phyloP scores from a whole-genome alignment of 1,140 invertebrate species.

The Trichonephila inaurata region DNA sequence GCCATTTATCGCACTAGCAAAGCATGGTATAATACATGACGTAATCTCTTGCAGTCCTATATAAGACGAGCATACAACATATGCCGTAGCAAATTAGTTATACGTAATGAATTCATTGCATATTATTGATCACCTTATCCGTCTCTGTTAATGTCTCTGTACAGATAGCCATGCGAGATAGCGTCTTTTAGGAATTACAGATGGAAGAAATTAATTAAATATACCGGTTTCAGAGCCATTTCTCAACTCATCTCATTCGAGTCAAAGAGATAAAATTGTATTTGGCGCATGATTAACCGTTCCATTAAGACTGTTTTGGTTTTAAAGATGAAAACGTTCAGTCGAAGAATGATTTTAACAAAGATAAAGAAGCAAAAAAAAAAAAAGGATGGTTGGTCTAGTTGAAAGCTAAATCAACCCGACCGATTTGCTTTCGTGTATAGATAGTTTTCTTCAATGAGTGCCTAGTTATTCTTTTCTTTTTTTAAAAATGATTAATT shows the following conservation, averaged over 20 bases:
- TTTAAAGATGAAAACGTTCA: not conserved
- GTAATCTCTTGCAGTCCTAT: not conserved
- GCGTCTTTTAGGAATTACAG: not conserved
- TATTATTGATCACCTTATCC: constrained; percentile 8
- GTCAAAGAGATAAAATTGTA: not conserved
- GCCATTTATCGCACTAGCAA: not conserved
- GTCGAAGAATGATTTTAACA: not conserved
- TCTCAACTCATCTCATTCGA: not conserved
- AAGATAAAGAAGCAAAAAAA: not conserved
- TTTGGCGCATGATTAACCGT: not conserved
- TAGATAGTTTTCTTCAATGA: not conserved
- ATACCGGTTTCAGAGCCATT: constrained; percentile 15
- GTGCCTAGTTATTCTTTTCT: not conserved
- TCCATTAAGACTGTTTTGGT: not conserved
- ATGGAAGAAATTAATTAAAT: not conserved
- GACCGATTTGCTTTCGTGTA: not conserved
- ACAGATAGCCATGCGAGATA: not conserved
- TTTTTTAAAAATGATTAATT: not conserved
- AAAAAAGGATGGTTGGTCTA: too few species aligned
- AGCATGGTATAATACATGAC: not conserved
- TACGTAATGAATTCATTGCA: constrained; percentile 6
- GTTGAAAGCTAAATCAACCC: too few species aligned
- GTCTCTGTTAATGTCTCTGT: not conserved
- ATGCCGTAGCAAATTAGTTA: not conserved
- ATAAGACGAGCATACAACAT: not conserved